Base-by-base conservation (phyloP, 1,140 invertebrate species). In the Zaprionus capensis region DNA sequence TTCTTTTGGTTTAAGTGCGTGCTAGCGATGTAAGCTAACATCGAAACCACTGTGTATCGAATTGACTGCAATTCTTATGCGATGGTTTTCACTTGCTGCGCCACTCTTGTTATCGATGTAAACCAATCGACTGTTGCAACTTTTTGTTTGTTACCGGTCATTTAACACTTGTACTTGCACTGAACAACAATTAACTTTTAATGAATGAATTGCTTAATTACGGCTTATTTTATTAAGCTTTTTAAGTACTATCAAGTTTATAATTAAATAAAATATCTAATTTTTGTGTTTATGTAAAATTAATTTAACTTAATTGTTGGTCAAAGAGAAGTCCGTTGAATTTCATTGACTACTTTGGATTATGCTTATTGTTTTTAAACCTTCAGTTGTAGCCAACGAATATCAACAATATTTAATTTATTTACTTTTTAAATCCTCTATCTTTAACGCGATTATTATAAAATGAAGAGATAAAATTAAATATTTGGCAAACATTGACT, bases 21-120 rank as follows among this genome's bases (percentile, higher is more conserved):
- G 65, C 57, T 74, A 69, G 65, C 34, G 71, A 69, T 76, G 73
- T 59, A 31, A 57, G 63, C 26, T 46, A 71, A 64, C 51, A 65
- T 65, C 66, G 36, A 38, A 12, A 22, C 53, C 26, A 41, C 6
- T 12, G 49, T 74, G 7, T 44, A 68, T 68, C 46, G 63, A 7
- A 17, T 46, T 46, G 28, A 20, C 17, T 38, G n/a, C 28, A 36
- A n/a, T 28, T 67, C 38, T 61, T 12, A 38, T 44, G 38, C 53
- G 38, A 49, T 65, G 31, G 9, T n/a, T 63, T 17, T 28, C 46
- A 46, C 31, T 38, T 36, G 49, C 4, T 36, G 49, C 4, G 11
- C 9, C 14, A 36, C 46, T 14, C 7, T 51, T 51, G 46, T 51
- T 58, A 58, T 67, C 55, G 36, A 58, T 58, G 51, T 31, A 17